Conservation (phyloP, 2,888 invertebrate genomes). For the Tenthredo amoena region DNA sequence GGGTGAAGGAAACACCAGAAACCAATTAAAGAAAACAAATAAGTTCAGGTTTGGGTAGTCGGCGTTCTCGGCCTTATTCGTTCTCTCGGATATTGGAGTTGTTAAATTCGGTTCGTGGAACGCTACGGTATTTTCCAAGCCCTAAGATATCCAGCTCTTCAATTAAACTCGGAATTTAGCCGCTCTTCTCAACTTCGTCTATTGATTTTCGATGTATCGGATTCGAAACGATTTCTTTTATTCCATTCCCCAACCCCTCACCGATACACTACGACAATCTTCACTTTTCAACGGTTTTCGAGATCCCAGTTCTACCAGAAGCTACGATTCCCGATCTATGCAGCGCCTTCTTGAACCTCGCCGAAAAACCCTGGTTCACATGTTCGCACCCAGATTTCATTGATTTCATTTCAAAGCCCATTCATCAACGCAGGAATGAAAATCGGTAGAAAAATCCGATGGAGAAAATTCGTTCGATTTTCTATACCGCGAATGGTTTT, state of each 20-base stretch:
- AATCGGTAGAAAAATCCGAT: not conserved
- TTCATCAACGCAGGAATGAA: not conserved
- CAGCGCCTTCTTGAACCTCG: not conserved
- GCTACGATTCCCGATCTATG: not conserved
- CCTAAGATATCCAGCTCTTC: slow-evolving; percentile 46
- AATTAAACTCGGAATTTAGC: slow-evolving; percentile 52
- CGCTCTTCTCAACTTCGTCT: slow-evolving; percentile 29
- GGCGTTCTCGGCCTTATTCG: not conserved
- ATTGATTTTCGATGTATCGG: slow-evolving; percentile 50
- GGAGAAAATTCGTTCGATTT: not conserved
- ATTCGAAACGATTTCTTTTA: slow-evolving; percentile 25
- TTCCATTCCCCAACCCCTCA: not conserved
- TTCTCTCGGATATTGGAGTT: slow-evolving; percentile 19
- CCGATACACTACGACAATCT: not conserved
- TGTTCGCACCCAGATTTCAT: not conserved
- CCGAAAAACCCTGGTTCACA: not conserved
- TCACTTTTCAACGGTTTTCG: not conserved
- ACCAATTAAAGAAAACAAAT: slow-evolving; percentile 54
- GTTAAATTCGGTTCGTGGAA: slow-evolving; percentile 54
- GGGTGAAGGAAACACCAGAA: slow-evolving; percentile 47
- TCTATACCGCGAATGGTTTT: not conserved
- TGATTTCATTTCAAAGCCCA: not conserved
- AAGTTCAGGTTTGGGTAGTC: slow-evolving; percentile 33
- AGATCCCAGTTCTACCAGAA: not conserved
- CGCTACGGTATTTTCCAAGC: slow-evolving; percentile 45